Evolutionary conservation across 2,888 invertebrate species (phyloP).

Genomic region (Mesopsocus fuscifrons): DNA sequence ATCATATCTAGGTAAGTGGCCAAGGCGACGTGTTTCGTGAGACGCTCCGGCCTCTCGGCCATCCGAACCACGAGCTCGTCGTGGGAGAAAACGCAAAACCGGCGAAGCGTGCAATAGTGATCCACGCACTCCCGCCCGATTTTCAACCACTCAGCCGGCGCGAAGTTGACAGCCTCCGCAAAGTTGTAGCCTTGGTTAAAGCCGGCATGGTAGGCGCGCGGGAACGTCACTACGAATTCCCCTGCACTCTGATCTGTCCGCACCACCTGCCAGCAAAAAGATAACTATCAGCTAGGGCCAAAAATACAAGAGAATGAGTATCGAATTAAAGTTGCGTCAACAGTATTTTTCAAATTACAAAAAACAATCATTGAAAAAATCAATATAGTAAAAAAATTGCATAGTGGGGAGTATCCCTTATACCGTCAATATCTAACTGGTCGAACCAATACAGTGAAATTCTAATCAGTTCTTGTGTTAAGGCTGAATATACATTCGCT

Average conservation of each 20-base stretch:
- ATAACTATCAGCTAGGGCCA: no score
- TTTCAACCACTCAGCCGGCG: slow-evolving; percentile 57
- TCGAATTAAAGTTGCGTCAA: no score
- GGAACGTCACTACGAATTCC: slow-evolving; percentile 66
- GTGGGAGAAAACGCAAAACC: slow-evolving; percentile 62
- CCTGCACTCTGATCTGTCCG: slow-evolving; percentile 54
- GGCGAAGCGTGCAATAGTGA: slow-evolving; percentile 45
- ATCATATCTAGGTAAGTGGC: slow-evolving; percentile 47
- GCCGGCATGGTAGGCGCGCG: slow-evolving; percentile 61
- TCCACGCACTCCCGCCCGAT: slow-evolving; percentile 48
- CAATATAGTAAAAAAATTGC: no score
- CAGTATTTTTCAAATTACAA: no score
- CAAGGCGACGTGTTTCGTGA: slow-evolving; percentile 44
- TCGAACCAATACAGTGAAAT: no score
- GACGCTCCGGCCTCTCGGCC: slow-evolving; percentile 42
- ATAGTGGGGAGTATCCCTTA: no score
- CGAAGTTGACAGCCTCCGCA: slow-evolving; percentile 73
- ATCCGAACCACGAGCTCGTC: slow-evolving; percentile 61
- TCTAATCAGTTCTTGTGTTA: no score
- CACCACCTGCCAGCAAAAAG: slow-evolving; percentile 23
- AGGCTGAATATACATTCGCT: no score
- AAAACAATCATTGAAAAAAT: no score
- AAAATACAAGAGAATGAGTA: no score
- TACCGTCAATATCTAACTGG: no score
- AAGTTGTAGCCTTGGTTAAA: slow-evolving; percentile 69